A percentile compares a stretch with the other conserved stretches of the same genome.
These are phyloP conservation scores for Drosophila repleta DNA, from an alignment of 1,140 invertebrate species.

Conservation along the genomic window DNA sequence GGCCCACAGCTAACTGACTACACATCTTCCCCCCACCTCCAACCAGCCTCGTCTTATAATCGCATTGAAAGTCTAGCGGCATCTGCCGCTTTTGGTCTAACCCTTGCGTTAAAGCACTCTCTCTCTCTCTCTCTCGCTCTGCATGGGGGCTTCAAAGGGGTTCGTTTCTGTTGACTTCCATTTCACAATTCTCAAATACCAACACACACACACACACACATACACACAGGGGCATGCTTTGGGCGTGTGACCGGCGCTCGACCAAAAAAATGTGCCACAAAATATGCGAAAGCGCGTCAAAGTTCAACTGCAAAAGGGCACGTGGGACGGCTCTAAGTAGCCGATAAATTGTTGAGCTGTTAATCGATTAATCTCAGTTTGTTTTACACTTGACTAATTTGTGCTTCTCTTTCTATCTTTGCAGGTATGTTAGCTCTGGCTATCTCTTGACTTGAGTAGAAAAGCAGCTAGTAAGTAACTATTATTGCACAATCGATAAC, in stretches of 20 bases:
- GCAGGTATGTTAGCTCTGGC: constrained; percentile 25
- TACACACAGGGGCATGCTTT: background rate
- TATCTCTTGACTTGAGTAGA: background rate
- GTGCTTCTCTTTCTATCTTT: constrained; percentile 9
- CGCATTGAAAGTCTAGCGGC: constrained; percentile 51
- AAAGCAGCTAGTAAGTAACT: background rate
- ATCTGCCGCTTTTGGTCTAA: constrained; percentile 34
- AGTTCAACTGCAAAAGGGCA: background rate
- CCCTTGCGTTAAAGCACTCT: constrained; percentile 31
- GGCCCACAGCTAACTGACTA: constrained; percentile 1
- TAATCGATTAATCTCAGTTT: constrained; percentile 17
- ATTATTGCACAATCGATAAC: background rate
- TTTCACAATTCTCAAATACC: constrained; percentile 29
- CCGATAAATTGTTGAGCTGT: background rate
- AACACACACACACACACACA: constrained; percentile 13
- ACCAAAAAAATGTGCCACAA: constrained; percentile 51
- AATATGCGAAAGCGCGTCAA: constrained; percentile 39
- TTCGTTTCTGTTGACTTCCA: constrained; percentile 19
- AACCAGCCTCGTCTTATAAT: constrained; percentile 17
- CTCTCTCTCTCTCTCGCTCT: no score
- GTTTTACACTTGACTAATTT: background rate
- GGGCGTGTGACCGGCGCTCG: constrained; percentile 28
- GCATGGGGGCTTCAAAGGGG: constrained; percentile 33
- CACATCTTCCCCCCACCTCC: background rate
- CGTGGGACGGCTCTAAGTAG: background rate